A percentile compares a stretch with the other conserved stretches of the same genome.
Conservation (phyloP, 2,888 invertebrate species). For the Leucophenga maculata region DNA sequence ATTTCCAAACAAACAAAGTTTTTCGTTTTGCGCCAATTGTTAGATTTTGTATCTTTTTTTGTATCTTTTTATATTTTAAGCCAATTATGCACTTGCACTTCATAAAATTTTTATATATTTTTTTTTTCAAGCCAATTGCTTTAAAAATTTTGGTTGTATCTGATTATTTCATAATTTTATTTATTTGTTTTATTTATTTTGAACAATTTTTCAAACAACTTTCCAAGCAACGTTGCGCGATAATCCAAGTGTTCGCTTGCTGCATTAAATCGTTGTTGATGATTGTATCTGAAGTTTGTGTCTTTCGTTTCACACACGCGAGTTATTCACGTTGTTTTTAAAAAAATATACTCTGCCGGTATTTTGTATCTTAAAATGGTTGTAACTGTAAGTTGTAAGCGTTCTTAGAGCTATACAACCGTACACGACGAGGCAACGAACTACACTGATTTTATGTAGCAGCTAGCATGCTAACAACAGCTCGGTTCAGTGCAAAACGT, state of each 20-base stretch:
- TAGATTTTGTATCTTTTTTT: not conserved
- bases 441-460: slow-evolving; percentile 66
- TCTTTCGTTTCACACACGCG: slow-evolving; percentile 3
- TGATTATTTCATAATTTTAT: not conserved
- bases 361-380: not conserved
- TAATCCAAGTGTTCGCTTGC: slow-evolving; percentile 69
- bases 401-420: slow-evolving; percentile 50
- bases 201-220: slow-evolving; percentile 22
- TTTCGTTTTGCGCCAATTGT: not conserved
- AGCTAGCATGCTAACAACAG: slow-evolving; percentile 57
- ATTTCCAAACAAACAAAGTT: too few species aligned
- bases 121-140: not conserved
- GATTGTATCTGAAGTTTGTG: slow-evolving; percentile 9
- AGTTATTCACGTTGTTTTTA: slow-evolving; percentile 3
- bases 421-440: slow-evolving; percentile 68
- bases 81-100: not conserved
- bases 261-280: slow-evolving; percentile 60
- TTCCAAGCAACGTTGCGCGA: slow-evolving; percentile 62
- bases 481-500: slow-evolving; percentile 54
- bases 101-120: not conserved
- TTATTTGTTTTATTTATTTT: slow-evolving; percentile 28
- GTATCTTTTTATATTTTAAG: slow-evolving; percentile 4
- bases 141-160: not conserved
- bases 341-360: slow-evolving; percentile 3
- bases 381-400: slow-evolving; percentile 2